Evolutionary conservation across 2,888 invertebrate species (phyloP).

Genomic region (Buathra laborator): DNA sequence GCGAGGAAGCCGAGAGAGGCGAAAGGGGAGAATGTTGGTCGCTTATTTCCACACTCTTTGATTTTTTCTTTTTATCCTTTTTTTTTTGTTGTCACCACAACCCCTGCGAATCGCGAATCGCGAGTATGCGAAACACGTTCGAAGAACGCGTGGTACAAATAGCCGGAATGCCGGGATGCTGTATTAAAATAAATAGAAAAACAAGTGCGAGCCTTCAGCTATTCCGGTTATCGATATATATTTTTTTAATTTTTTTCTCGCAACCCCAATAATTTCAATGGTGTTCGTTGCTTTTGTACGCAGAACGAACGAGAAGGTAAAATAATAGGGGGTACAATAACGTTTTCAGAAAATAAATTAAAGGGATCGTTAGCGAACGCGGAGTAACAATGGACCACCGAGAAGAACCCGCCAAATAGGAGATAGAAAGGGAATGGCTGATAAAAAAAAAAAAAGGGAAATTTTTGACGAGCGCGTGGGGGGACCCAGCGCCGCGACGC

Average conservation of each 20-base stretch:
- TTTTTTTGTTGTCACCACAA: slow-evolving; percentile 30
- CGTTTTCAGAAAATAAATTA: too few species aligned
- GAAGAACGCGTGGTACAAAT: slow-evolving; percentile 40
- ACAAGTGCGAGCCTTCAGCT: background rate
- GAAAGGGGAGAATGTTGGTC: slow-evolving; percentile 1
- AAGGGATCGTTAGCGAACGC: too few species aligned
- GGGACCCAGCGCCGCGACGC: background rate
- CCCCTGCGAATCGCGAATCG: slow-evolving; percentile 2
- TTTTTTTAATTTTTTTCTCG: background rate
- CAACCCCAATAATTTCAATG: too few species aligned
- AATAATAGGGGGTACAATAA: too few species aligned
- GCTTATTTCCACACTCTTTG: background rate
- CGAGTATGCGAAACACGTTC: slow-evolving; percentile 44
- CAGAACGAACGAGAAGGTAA: too few species aligned
- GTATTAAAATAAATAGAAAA: background rate
- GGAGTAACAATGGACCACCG: too few species aligned
- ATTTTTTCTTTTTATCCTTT: slow-evolving; percentile 1
- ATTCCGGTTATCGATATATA: background rate
- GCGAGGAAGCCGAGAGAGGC: background rate
- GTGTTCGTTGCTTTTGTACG: too few species aligned
- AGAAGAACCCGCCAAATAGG: background rate
- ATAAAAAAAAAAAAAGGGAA: background rate
- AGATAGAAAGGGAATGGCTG: background rate
- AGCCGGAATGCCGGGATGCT: slow-evolving; percentile 13
- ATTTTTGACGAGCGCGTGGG: slow-evolving; percentile 2